Evolutionary conservation across 2,888 invertebrate genomes (phyloP), one percentile per base, ranked within the genome.

Genomic region (Cataglyphis livida): DNA sequence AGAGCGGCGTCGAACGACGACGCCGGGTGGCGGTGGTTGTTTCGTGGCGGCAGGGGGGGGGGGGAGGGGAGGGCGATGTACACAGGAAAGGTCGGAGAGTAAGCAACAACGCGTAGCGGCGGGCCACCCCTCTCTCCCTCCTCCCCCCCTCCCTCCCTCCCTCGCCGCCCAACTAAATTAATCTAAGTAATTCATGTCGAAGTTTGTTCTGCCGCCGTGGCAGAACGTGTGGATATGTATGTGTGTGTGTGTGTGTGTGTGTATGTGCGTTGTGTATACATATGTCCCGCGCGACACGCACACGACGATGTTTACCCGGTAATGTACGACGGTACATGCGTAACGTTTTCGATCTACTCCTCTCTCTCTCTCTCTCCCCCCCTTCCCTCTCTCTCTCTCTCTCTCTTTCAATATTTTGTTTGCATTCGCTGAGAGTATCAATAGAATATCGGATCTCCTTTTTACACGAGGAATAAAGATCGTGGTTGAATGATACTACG

Each of bases 151-250:
- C 25, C 1, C 25, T 1, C 25, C 25, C 25, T 25, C 25, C 25
- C 32, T 6, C 84, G 85, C 92, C 91, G 88, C 89, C 91, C 91
- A 92, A 93, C 93, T 93, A 93, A 93, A 93, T 93, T 93, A 93
- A 93, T 93, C 93, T 93, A 93, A 93, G 93, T 93, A 93, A 93
- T 93, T 93, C 93, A 93, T 93, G 93, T 91, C 92, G 90, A 93
- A 93, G 93, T 93, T 93, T 93, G 91, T 91, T 87, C 89, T 85
- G 87, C 88, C 89, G 87, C 65, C 71, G 64, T 83, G 83, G 76
- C 68, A 66, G 38, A 54, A 54, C 3, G 73, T 74, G 83, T 84
- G 74, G 62, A 78, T 64, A 38, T 75, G 83, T 85, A 68, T 65
- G 81, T 59, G 84, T 84, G 74, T 62, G 81, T 59, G 84, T 82